A percentile compares a stretch with the other conserved stretches of the same genome.
phyloP scores from a whole-genome alignment of 2,797 vertebrate genomes.

The Manis crassicaudata region DNA sequence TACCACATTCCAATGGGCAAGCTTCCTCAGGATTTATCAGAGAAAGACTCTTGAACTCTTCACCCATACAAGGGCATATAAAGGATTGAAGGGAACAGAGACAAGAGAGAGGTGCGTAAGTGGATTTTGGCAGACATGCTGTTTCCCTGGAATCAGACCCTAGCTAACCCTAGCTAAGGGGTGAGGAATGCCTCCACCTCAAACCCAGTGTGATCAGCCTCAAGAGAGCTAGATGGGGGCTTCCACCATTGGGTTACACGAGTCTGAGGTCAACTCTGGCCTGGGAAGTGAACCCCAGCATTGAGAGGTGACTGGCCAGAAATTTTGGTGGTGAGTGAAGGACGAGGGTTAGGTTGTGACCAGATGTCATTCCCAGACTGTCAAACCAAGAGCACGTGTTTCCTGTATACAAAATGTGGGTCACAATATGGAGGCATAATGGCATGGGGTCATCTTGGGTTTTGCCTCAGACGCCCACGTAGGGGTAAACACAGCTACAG shows the following conservation, averaged over 20 bases:
- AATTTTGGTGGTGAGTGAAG: not conserved
- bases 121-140: not conserved
- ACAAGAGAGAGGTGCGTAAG: no score
- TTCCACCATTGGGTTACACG: not conserved
- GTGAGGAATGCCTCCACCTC: not conserved
- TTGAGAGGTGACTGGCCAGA: not conserved
- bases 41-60: not conserved
- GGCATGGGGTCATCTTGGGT: not conserved
- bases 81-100: not conserved
- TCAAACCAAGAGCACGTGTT: not conserved
- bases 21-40: not conserved
- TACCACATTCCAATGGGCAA: not conserved
- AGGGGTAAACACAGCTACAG: not conserved
- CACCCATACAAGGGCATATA: not conserved
- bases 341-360: not conserved
- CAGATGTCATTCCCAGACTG: not conserved
- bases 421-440: not conserved
- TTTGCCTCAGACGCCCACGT: not conserved
- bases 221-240: not conserved
- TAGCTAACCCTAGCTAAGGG: not conserved
- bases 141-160: not conserved
- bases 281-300: not conserved
- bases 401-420: not conserved
- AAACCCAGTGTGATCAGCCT: not conserved
- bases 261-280: not conserved